Evolutionary conservation across 2,888 invertebrate species (phyloP), one percentile per base, ranked within the genome.

Genomic region (Eupelmus urozonus): DNA sequence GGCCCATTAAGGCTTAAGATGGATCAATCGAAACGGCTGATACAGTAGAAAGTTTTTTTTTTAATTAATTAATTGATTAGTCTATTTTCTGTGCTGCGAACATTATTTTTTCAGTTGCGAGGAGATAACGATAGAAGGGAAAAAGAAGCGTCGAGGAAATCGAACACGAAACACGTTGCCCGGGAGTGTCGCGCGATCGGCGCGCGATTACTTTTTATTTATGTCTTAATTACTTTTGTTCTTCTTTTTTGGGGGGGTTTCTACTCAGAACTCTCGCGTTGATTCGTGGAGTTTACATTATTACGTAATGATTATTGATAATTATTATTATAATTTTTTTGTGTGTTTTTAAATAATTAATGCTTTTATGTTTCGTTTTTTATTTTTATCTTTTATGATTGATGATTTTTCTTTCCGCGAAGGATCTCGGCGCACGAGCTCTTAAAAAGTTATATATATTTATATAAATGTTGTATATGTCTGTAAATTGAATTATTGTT

Each of bases 1-100:
- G 59, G 16, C 45, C 20, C 11, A 71, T 78, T 13, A 84, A 80
- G 42, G 85, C 80, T 60, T 72, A 73, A 63, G n/a, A 0, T 18
- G 1, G 1, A 0, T 23, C 11, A 11, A 3, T 2, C n/a, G n/a
- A n/a, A n/a, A n/a, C 27, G 25, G 55, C 20, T 55, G 23, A 16
- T 34, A 29, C 42, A 23, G 42, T 65, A 34, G 49, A 34, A 27
- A 9, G 23, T 55, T 34, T 51, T 49, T 18, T 53, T 27, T 42
- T 13, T 51, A 60, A 34, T 5, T 55, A 62, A n/a, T 25, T 45
- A 60, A 27, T 27, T 59, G 13, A n/a, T 60, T 49, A 13, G 1
- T 25, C n/a, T 29, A 16, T 34, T 34, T n/a, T 34, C 59, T 23
- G n/a, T 34, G 3, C 34, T 34, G 3, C 34, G 3, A 5, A 5